A percentile compares a stretch with the other conserved stretches of the same genome.
Evolutionary conservation across 2,113 vertebrate species (phyloP).

Genomic region (Cygnus buccinator): DNA sequence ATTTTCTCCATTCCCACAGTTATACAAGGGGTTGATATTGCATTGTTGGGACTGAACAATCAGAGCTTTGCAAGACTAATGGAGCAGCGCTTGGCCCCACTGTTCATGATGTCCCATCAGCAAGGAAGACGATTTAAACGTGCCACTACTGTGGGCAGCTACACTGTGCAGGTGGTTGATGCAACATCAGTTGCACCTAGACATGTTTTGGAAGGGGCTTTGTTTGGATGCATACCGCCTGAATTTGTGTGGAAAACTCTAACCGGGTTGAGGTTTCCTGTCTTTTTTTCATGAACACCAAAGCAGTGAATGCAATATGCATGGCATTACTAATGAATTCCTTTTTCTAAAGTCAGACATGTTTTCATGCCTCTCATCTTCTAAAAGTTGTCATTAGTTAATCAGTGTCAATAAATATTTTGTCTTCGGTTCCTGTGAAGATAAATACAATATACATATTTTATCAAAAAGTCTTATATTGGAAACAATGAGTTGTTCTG

Average conservation of each 20-base stretch:
- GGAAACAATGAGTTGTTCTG: neutral
- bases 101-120: conserved; percentile 92
- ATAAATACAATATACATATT: neutral
- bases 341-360: neutral
- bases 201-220: neutral
- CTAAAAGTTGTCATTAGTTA: neutral
- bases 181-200: fast-evolving
- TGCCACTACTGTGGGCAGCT: conserved; percentile 90
- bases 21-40: conserved; percentile 93
- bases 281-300: neutral
- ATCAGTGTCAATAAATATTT: conserved; percentile 14
- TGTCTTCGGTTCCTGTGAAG: neutral
- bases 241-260: neutral
- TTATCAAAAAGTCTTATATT: neutral
- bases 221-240: neutral
- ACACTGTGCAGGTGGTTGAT: conserved; percentile 90
- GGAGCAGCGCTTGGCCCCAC: conserved; percentile 94
- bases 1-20: conserved; percentile 75
- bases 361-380: neutral
- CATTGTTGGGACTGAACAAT: conserved; percentile 89
- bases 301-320: fast-evolving
- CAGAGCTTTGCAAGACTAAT: conserved; percentile 96
- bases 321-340: neutral
- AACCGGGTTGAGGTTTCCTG: neutral
- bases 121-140: conserved; percentile 89